phyloP scores from a whole-genome alignment of 2,888 invertebrate genomes.

The Coronaproctus castanopsis region DNA sequence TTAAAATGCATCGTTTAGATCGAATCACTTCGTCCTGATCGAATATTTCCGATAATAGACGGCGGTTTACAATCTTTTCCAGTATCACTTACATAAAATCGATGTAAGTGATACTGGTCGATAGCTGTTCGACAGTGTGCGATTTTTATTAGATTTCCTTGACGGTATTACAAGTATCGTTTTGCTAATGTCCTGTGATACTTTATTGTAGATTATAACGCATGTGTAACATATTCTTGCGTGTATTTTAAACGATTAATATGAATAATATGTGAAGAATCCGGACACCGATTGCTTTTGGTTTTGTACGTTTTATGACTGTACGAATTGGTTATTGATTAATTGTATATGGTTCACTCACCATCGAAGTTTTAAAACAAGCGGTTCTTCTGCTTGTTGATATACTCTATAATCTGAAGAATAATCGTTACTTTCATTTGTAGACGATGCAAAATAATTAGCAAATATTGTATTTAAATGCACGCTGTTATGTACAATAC shows the following conservation, averaged over 20 bases:
- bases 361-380: not conserved
- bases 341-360: not conserved
- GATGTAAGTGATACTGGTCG: not conserved
- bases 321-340: not conserved
- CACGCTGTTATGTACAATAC: not conserved
- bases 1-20: not conserved
- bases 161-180: not conserved
- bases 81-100: not conserved
- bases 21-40: not conserved
- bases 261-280: not conserved
- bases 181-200: no score
- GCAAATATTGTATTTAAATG: not conserved
- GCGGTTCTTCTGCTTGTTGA: not conserved
- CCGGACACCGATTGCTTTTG: not conserved
- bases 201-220: not conserved
- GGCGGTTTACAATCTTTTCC: not conserved
- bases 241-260: not conserved
- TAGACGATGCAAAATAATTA: not conserved
- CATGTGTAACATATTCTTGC: not conserved
- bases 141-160: not conserved
- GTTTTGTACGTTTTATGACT: not conserved
- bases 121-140: not conserved
- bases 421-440: not conserved
- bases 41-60: not conserved
- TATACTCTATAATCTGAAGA: not conserved